These are phyloP conservation scores for Octodonta nipae DNA, from an alignment of 2,888 invertebrate species.

Conservation along the genomic window DNA sequence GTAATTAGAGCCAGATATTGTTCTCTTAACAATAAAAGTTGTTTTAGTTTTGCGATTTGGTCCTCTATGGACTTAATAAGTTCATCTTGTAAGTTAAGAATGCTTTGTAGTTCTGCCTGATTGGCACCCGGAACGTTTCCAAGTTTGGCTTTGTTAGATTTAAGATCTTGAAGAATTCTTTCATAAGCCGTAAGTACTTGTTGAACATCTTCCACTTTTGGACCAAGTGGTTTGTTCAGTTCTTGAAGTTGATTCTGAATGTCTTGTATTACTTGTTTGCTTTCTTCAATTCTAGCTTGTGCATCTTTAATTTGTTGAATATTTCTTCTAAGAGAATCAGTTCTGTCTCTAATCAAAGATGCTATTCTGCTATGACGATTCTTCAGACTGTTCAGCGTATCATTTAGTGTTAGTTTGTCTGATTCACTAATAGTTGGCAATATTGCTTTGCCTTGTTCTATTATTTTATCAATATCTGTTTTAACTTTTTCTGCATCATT, in stretches of 20 bases:
- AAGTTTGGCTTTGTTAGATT: conserved; percentile 63
- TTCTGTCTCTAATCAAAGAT: conserved; percentile 62
- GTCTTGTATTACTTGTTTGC: conserved; percentile 62
- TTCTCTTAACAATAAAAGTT: conserved; percentile 66
- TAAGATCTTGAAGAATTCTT: conserved; percentile 61
- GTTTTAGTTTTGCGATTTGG: conserved; percentile 67
- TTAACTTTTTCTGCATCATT: conserved; percentile 60
- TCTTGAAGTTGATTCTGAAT: conserved; percentile 75
- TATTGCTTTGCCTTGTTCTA: conserved; percentile 67
- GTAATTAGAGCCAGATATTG: conserved; percentile 77
- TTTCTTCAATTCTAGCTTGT: conserved; percentile 65
- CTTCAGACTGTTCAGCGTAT: conserved; percentile 62
- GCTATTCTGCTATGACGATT: conserved; percentile 66
- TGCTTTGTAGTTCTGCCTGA: conserved; percentile 63
- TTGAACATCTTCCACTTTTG: conserved; percentile 77
- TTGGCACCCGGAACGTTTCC: conserved; percentile 65
- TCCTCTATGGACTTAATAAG: conserved; percentile 74
- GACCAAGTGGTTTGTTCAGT: conserved; percentile 74
- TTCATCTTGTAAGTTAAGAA: conserved; percentile 72
- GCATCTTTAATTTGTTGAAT: conserved; percentile 72
- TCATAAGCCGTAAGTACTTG: conserved; percentile 67
- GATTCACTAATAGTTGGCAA: conserved; percentile 69
- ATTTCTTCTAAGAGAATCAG: conserved; percentile 57
- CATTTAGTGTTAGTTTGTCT: conserved; percentile 70
- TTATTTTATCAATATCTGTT: conserved; percentile 58